Evolutionary conservation across 2,888 invertebrate genomes (phyloP), one percentile per base, ranked within the genome.

Genomic region (Cheilosia soror): DNA sequence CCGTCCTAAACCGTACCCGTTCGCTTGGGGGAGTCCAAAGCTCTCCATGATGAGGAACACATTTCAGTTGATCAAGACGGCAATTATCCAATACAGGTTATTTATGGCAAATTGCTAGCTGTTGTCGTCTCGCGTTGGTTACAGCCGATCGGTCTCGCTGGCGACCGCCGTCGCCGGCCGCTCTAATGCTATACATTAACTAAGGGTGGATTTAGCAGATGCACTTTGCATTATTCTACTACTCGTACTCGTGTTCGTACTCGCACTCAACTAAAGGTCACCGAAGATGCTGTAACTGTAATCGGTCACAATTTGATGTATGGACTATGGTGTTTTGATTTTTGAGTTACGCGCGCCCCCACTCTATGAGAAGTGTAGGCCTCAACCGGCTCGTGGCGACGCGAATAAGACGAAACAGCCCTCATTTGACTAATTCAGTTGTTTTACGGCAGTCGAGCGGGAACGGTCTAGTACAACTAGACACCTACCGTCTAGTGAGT

Each of bases 361-460:
- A n/a, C 75, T 4, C 9, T 9, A 40, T 33, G 6, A 31, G 9
- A 15, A 9, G 11, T 42, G 13, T 5, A 33, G 25, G 33, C 15
- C 15, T 37, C 51, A 51, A 31, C n/a, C 44, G 51, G 9, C 25
- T 62, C 27, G 37, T 40, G 25, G 9, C 49, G 58, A 62, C 47
- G 82, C 83, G 84, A 87, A 89, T 88, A 88, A 88, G 88, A 88
- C 86, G 86, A 87, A 88, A 86, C 79, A 87, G 87, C 83, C 82
- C 80, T 63, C 77, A 78, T 87, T 88, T 71, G 71, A 82, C 47
- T 87, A 86, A 87, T 84, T 88, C 87, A 89, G 89, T 89, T 87
- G 88, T 40, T 83, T 77, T 68, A 82, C 78, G 71, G 62, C 66
- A 75, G 69, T 84, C 78, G 88, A 87, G 20, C 20, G 51, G 58